Base-by-base conservation (phyloP, 2,113 vertebrate genomes). In the Platysternon megacephalum region DNA sequence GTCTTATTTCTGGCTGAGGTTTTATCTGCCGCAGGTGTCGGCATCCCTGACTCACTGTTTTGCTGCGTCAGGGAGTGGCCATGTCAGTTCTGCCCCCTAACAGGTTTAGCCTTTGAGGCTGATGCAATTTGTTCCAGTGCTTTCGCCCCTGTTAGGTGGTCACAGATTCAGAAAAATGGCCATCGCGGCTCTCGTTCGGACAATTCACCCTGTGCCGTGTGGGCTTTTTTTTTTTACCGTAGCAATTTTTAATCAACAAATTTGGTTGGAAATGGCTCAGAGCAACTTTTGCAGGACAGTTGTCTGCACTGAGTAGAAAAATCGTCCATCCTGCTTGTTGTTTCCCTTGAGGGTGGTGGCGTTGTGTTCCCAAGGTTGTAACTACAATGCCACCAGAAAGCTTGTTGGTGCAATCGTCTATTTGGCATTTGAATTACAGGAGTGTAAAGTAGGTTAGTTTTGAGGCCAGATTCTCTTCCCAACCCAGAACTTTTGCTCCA, bases 101-200 rank as follows among this genome's bases (percentile, higher is more conserved):
- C 8, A 72, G n/a, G 39, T 12, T 35, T 17, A 52, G 5, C 82
- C 11, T 42, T 29, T 58, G 52, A 52, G 12, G 16, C 65, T 82
- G 88, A 93, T 91, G 35, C 1, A 12, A 90, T 95, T 96, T 95
- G 82, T 78, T 39, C 86, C 32, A 3, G 0, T 0, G 0, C 35
- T 85, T 81, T 61, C 28, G 49, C 8, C 88, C 51, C 42, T 17
- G 6, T 72, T 44, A 26, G 87, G 12, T 2, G 82, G 84, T 21
- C 9, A 0, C 2, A 82, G 86, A 89, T 93, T 86, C 84, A 94
- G 95, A 95, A 90, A 93, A 95, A 96, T 32, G 7, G n/a, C 39
- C 16, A 6, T 51, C 0, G 0, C 0, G 0, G 39, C 12, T 83
- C 72, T 79, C 53, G 91, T 78, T 78, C 12, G 72, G 76, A 7